These are phyloP conservation scores for Arenicola marina DNA, from an alignment of 2,888 invertebrate species.

Conservation along the genomic window DNA sequence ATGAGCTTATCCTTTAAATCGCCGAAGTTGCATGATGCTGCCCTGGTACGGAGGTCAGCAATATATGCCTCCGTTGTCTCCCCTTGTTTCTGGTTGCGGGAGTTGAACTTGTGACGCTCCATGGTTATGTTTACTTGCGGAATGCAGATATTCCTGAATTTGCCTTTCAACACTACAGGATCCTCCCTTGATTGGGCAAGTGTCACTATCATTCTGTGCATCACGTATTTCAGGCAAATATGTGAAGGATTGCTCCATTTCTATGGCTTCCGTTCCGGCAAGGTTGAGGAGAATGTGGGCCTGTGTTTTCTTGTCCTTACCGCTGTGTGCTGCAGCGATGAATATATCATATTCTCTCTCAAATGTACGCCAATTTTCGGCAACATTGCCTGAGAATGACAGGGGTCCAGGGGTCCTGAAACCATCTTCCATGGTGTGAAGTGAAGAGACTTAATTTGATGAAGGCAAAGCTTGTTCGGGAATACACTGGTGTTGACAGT, in stretches of 20 bases:
- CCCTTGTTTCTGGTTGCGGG: neutral
- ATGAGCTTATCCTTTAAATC: conserved; percentile 7
- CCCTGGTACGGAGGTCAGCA: conserved; percentile 1
- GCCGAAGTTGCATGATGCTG: conserved; percentile 4
- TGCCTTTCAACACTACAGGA: neutral
- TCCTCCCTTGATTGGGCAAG: neutral
- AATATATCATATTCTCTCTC: conserved; percentile 1
- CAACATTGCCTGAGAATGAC: conserved; percentile 7
- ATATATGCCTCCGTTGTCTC: neutral
- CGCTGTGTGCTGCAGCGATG: neutral
- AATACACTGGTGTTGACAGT: too few relatives aligned
- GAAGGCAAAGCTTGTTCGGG: too few relatives aligned
- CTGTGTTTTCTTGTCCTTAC: conserved; percentile 1
- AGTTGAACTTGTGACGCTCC: conserved; percentile 6
- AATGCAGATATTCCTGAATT: neutral
- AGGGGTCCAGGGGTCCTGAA: neutral
- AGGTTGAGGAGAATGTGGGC: conserved; percentile 2
- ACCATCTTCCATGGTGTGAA: too few relatives aligned
- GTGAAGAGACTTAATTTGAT: too few relatives aligned
- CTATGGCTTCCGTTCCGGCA: conserved; percentile 7
- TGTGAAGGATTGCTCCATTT: neutral
- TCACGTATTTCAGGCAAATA: neutral
- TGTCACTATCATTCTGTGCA: neutral
- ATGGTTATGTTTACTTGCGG: conserved; percentile 1
- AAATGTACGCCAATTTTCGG: conserved; percentile 3